These are phyloP conservation scores for Cynopterus sphinx DNA, from an alignment of 2,797 vertebrate species.

Conservation along the genomic window DNA sequence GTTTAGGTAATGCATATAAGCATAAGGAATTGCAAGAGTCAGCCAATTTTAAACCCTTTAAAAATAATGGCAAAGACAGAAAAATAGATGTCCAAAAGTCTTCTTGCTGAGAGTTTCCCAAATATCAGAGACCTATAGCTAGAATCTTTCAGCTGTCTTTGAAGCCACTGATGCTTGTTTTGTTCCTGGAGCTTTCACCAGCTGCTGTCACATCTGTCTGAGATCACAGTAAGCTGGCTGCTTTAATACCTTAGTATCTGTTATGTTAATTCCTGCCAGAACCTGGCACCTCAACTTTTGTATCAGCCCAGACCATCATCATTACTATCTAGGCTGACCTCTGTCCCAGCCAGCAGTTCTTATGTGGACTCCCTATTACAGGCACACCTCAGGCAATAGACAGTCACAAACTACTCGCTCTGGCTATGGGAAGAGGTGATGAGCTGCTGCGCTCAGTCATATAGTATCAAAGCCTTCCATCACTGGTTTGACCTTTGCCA, in stretches of 20 bases:
- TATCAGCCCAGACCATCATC: constrained; percentile 41
- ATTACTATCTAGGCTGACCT: constrained; percentile 51
- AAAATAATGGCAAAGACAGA: neutral
- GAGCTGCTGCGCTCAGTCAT: constrained; percentile 46
- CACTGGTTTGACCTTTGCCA: constrained; percentile 58
- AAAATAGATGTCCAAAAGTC: neutral
- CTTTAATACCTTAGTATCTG: constrained; percentile 47
- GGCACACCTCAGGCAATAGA: constrained; percentile 9
- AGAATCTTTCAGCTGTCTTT: constrained; percentile 45
- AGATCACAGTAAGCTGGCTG: constrained; percentile 54
- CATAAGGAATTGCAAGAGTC: neutral
- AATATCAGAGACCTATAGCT: constrained; percentile 14
- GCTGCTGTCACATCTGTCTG: constrained; percentile 70
- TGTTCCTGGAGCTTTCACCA: constrained; percentile 63
- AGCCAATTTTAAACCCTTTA: neutral
- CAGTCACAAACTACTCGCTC: constrained; percentile 31
- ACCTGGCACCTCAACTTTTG: constrained; percentile 50
- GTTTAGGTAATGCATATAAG: neutral
- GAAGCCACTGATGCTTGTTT: constrained; percentile 55
- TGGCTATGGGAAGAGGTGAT: neutral
- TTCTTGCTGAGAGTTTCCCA: neutral
- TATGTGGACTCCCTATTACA: neutral
- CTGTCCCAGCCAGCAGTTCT: neutral
- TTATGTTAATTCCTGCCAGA: constrained; percentile 48
- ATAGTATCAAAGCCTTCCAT: constrained; percentile 69